Base-by-base conservation (phyloP, 2,113 vertebrate genomes). In the Dipodomys stephensi region DNA sequence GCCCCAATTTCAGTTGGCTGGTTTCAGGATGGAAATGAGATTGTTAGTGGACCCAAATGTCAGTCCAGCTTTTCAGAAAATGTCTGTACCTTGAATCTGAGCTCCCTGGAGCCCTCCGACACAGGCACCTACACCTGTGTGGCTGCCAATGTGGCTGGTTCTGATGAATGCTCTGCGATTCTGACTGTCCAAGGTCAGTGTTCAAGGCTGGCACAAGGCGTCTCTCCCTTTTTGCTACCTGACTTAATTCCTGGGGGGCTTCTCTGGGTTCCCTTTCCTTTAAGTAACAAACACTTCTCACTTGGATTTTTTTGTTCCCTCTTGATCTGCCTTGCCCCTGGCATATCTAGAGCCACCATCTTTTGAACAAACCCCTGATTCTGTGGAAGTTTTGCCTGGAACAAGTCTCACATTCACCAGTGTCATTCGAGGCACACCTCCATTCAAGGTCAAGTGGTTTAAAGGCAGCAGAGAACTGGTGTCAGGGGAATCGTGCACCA, bases 131-230 rank as follows among this genome's bases (percentile, higher is more conserved):
- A 99, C 80, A 99, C 98, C 1, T 99, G 99, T 71, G 98, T 98
- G 97, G 99, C 99, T 35, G 87, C 98, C 95, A 99, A 99, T 76
- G 96, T 98, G 81, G 99, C 99, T 3, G 99, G 99, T 71, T 98
- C 98, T 86, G 98, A 98, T 20, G 99, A 99, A 91, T 99, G 99
- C 95, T 98, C 98, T 0, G 98, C 99, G 3, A 96, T 98, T 78
- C 94, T 99, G 94, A 98, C 98, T 22, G 99, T 99, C 49, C 99
- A 99, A 99, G 99, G 99, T 99, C 97, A 98, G 99, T 99, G 91
- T 85, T 1, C n/a, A 92, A 83, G 68, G 15, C 18, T 6, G 4
- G 15, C 30, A 23, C 0, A 0, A 6, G 4, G 27, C 44, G 23
- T 3, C 78, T 44, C 16, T 76, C 53, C 0, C 0, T 18, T 32